Conservation (phyloP, 64 coral and sea anemone genomes). For the Pocillopora verrucosa region DNA sequence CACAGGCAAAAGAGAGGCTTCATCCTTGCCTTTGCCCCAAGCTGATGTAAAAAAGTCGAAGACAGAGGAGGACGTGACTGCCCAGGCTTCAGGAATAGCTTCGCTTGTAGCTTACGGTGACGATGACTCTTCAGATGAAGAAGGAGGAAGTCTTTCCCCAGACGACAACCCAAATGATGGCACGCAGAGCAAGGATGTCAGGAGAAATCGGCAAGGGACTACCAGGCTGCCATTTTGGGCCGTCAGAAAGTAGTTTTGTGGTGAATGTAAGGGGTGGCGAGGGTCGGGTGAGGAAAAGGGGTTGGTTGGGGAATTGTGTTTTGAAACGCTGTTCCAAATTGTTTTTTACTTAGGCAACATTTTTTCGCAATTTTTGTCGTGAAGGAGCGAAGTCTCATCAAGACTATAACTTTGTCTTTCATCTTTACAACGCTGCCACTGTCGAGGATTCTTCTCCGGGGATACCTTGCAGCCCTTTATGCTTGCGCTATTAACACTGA, state of each 20-base stretch:
- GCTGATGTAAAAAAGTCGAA: conserved; percentile 15
- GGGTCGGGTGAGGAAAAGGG: background rate
- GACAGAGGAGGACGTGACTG: conserved; percentile 1
- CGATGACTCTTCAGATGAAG: conserved; percentile 61
- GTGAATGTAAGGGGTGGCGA: background rate
- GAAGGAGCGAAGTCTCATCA: too few species aligned
- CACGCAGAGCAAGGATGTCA: background rate
- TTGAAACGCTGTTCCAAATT: too few species aligned
- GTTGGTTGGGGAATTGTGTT: background rate
- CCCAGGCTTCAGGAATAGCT: conserved; percentile 23
- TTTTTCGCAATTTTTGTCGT: too few species aligned
- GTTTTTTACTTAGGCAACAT: too few species aligned
- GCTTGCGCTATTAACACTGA: too few species aligned
- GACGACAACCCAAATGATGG: background rate
- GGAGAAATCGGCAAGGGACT: background rate
- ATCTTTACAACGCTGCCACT: too few species aligned
- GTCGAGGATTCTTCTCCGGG: too few species aligned
- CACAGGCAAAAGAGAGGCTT: conserved; percentile 24
- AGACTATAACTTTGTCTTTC: too few species aligned
- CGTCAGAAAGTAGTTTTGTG: conserved; percentile 20
- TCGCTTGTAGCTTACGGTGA: conserved; percentile 65
- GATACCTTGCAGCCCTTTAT: too few species aligned
- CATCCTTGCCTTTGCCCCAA: background rate
- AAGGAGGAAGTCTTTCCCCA: conserved; percentile 5
- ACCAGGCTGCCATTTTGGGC: conserved; percentile 61